Percentiles rank a stretch among this genome's conserved stretches.
These are phyloP conservation scores for Platyrinchus mystaceus DNA, from an alignment of 2,797 vertebrate species.

Conservation along the genomic window DNA sequence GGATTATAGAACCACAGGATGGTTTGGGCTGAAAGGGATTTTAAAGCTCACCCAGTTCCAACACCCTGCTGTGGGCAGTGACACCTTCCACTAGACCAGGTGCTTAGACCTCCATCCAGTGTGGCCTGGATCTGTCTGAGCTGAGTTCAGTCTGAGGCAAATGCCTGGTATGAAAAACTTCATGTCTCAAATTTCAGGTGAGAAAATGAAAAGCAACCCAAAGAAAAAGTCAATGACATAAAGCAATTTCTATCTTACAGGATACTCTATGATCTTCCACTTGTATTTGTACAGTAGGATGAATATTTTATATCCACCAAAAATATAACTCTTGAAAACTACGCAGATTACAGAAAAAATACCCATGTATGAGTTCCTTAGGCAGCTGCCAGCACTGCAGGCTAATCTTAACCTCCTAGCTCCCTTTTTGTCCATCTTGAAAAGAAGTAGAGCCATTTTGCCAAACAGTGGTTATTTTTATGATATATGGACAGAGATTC, in stretches of 20 bases:
- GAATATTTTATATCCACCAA: background rate
- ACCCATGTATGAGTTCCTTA: background rate
- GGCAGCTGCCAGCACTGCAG: background rate
- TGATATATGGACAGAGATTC: background rate
- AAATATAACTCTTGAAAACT: background rate
- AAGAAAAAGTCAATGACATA: background rate
- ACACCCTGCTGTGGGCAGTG: background rate
- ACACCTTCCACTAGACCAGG: background rate
- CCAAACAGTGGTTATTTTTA: background rate
- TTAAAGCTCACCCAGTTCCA: background rate
- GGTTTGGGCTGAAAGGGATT: background rate
- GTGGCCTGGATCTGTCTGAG: background rate
- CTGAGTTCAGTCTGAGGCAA: background rate
- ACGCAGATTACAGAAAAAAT: background rate
- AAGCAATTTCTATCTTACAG: background rate
- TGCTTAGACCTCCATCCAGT: too few relatives aligned
- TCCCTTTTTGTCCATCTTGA: background rate
- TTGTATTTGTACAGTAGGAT: background rate
- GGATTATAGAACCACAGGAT: background rate
- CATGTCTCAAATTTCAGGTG: background rate
- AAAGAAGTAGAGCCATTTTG: background rate
- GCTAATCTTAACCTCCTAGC: background rate
- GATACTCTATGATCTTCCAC: accelerated
- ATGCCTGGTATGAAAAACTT: accelerated
- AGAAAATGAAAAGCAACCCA: background rate